These are phyloP conservation scores for Remorina albescens DNA, from an alignment of 2,797 vertebrate species.

Conservation along the genomic window DNA sequence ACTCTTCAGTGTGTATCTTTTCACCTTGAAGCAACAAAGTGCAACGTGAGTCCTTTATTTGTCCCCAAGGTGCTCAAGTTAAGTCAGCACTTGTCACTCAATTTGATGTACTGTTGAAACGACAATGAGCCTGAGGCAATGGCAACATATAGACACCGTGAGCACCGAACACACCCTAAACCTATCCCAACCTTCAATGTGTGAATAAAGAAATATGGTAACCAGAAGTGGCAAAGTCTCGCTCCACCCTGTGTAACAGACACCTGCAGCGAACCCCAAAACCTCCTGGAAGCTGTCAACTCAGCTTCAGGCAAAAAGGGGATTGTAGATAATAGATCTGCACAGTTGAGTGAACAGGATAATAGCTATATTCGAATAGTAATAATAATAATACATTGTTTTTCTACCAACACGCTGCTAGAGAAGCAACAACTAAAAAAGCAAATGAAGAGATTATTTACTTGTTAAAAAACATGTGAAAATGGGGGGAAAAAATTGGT, in stretches of 20 bases:
- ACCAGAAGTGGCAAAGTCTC: conserved; percentile 10
- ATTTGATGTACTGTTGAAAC: conserved; percentile 66
- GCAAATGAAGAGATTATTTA: too few species aligned
- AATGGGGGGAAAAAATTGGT: neutral
- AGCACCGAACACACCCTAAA: conserved; percentile 36
- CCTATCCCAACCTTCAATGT: too few species aligned
- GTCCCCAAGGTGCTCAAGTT: conserved; percentile 64
- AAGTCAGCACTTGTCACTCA: conserved; percentile 72
- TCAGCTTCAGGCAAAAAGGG: conserved; percentile 1
- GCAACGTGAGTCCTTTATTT: conserved; percentile 62
- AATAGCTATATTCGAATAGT: neutral
- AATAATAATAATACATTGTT: too few species aligned
- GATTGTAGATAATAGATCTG: neutral
- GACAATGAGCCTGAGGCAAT: conserved; percentile 64
- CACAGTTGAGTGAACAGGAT: neutral
- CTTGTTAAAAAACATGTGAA: neutral
- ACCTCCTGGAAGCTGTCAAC: conserved; percentile 26
- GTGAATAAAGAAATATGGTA: conserved; percentile 28
- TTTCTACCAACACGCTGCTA: too few species aligned
- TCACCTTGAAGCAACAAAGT: conserved; percentile 60
- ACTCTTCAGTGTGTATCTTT: conserved; percentile 45
- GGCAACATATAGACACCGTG: conserved; percentile 41
- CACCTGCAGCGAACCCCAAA: conserved; percentile 7
- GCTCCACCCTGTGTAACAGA: conserved; percentile 7
- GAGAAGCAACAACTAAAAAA: too few species aligned